phyloP scores from a whole-genome alignment of 1,140 invertebrate genomes.

The Nomia melanderi region DNA sequence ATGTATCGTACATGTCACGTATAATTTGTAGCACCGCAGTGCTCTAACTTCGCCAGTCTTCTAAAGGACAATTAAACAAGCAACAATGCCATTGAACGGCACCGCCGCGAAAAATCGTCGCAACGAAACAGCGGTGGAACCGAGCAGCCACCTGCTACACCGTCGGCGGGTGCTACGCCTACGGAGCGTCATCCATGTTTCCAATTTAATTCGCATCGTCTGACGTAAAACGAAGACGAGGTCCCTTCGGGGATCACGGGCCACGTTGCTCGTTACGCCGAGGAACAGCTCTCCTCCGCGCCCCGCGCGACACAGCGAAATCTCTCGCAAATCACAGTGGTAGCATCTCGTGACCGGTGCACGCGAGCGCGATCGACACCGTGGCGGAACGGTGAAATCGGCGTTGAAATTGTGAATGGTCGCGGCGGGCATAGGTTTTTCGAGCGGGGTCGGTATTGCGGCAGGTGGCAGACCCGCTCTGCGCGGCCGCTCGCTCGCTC shows the following conservation, averaged over 20 bases:
- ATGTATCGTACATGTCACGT: too few relatives aligned
- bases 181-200: constrained; percentile 26
- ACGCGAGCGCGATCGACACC: constrained; percentile 43
- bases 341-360: constrained; percentile 17
- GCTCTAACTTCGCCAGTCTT: too few relatives aligned
- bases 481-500: too few relatives aligned
- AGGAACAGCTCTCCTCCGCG: neutral
- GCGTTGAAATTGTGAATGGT: constrained; percentile 13
- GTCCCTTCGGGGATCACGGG: constrained; percentile 9
- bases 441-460: constrained; percentile 1
- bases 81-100: too few relatives aligned
- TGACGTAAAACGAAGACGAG: constrained; percentile 22
- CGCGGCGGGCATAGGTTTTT: constrained; percentile 13
- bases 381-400: constrained; percentile 45
- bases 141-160: constrained; percentile 16
- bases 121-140: too few relatives aligned
- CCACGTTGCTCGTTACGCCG: constrained; percentile 20
- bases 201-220: constrained; percentile 42
- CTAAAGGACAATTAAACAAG: too few relatives aligned
- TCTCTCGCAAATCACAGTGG: neutral
- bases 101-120: too few relatives aligned
- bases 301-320: neutral
- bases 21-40: too few relatives aligned
- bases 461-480: constrained; percentile 53
- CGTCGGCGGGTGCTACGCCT: constrained; percentile 2